Percentiles rank a stretch among this genome's conserved stretches.
These are phyloP conservation scores for Puma concolor DNA, from an alignment of 2,113 vertebrate species.

Conservation along the genomic window DNA sequence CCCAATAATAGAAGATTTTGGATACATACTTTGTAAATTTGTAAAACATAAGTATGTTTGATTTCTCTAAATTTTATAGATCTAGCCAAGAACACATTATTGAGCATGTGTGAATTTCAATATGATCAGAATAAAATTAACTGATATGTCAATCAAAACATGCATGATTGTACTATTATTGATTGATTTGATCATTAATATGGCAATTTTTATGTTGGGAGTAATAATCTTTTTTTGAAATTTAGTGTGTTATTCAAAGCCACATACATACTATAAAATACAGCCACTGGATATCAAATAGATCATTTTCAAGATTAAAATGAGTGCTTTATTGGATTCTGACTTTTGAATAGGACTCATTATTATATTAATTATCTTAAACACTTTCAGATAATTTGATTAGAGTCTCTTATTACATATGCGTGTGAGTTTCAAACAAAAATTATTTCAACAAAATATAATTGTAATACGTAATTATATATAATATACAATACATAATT, in stretches of 20 bases:
- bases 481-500: background rate
- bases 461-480: background rate
- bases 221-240: background rate
- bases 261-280: background rate
- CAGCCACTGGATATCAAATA: background rate
- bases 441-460: background rate
- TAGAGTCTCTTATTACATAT: too few species aligned
- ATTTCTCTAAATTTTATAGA: background rate
- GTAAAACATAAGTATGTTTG: background rate
- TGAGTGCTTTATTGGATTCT: background rate
- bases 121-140: background rate
- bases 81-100: background rate
- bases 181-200: background rate
- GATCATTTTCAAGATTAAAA: background rate
- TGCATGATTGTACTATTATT: background rate
- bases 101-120: background rate
- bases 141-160: background rate
- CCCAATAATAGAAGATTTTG: background rate
- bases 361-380: background rate
- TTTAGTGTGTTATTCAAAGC: background rate
- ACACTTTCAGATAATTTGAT: too few species aligned
- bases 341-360: background rate
- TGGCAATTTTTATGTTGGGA: background rate
- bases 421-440: background rate
- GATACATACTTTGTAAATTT: background rate